Percentiles rank a stretch among this genome's conserved stretches.
phyloP scores from a whole-genome alignment of 2,888 invertebrate genomes.

The Meta bourneti region DNA sequence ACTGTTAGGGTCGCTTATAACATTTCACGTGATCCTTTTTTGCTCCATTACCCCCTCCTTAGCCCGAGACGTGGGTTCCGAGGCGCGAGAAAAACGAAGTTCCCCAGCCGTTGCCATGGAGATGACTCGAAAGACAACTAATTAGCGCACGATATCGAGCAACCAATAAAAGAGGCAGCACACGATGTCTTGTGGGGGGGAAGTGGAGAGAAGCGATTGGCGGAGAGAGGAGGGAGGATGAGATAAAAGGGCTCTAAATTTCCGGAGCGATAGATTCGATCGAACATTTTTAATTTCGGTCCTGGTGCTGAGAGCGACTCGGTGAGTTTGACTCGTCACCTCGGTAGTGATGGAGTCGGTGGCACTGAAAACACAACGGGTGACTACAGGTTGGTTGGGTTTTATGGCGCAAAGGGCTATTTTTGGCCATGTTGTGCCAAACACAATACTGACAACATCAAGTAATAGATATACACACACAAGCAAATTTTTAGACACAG shows the following conservation, averaged over 20 bases:
- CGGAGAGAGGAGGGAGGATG: neutral
- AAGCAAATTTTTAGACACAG: too few species aligned
- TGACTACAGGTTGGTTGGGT: too few species aligned
- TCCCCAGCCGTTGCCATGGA: conserved; percentile 36
- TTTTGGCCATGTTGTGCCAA: too few species aligned
- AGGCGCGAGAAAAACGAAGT: neutral
- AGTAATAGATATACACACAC: too few species aligned
- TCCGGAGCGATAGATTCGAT: neutral
- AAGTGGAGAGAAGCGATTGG: neutral
- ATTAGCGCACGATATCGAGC: conserved; percentile 60
- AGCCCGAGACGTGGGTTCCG: neutral
- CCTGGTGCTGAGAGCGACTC: neutral
- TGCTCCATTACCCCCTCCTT: neutral
- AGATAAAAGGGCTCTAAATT: neutral
- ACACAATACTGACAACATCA: too few species aligned
- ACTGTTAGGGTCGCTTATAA: neutral
- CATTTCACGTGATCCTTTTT: neutral
- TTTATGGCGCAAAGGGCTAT: too few species aligned
- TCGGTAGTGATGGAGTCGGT: too few species aligned
- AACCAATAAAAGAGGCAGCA: conserved; percentile 13
- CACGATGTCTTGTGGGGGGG: conserved; percentile 9
- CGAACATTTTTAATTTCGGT: conserved; percentile 1
- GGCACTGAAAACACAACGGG: too few species aligned
- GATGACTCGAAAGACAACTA: conserved; percentile 66
- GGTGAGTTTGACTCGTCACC: neutral